Evolutionary conservation across 1,140 invertebrate genomes (phyloP).

Genomic region (Drosophila yakuba): DNA sequence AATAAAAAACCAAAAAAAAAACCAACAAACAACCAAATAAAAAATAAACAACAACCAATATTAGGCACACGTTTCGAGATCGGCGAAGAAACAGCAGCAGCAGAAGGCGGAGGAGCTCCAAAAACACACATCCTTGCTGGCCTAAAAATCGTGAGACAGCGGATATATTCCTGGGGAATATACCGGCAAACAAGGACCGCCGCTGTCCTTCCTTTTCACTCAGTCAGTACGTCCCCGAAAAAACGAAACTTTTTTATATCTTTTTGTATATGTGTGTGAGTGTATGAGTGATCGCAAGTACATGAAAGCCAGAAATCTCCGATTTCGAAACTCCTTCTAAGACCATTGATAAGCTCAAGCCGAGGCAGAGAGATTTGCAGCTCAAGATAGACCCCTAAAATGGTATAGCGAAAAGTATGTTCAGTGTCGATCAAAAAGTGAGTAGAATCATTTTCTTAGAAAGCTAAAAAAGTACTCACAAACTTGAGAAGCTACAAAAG

Average conservation of each 20-base stretch:
- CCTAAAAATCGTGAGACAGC: background rate
- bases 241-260: constrained; percentile 24
- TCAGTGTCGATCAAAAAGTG: constrained; percentile 6
- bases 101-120: background rate
- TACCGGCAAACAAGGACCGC: constrained; percentile 6
- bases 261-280: constrained; percentile 20
- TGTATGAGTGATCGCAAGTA: background rate
- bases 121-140: background rate
- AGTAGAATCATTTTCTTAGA: background rate
- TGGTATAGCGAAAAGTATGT: background rate
- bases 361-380: background rate
- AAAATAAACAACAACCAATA: constrained; percentile 11
- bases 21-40: constrained; percentile 4
- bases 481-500: no score
- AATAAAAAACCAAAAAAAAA: constrained; percentile 11
- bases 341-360: background rate
- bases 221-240: constrained; percentile 26
- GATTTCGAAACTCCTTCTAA: background rate
- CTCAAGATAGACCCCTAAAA: background rate
- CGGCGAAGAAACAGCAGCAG: constrained; percentile 1
- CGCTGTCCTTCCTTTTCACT: constrained; percentile 42
- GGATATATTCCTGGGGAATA: constrained; percentile 23
- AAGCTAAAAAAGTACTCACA: background rate
- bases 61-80: constrained; percentile 19
- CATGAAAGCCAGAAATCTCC: background rate